Base-by-base conservation (phyloP, 2,888 invertebrate genomes). In the Cinara cedri region DNA sequence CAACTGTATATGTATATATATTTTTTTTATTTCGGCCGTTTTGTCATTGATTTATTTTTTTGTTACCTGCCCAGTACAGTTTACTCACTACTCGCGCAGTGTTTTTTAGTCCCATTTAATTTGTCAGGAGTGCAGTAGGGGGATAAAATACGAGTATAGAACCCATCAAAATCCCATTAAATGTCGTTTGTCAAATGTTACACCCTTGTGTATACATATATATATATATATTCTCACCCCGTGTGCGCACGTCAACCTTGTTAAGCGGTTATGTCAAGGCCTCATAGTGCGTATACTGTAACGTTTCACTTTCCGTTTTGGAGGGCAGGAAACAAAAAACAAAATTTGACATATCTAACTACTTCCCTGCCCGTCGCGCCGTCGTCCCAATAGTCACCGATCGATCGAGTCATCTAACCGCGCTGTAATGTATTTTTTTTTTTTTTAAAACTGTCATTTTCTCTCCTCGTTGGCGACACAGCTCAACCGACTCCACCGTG, bases 141-240 rank as follows among this genome's bases (percentile, higher is more conserved):
- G n/a, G n/a, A n/a, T n/a, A 34, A 34, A 34, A 34, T 34, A 34
- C 6, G 6, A 3, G 34, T 4, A 10, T 54, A 2, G 26, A 60
- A 21, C 49, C 49, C 49, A 72, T 62, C 49, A 72, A 72, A 72
- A 72, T 72, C 60, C 49, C 72, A 72, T 72, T 72, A 62, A 14
- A 34, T 49, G 72, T 51, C 49, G 49, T 72, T 72, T 62, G 49
- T 72, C 62, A 62, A 62, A 72, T 34, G 34, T 34, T 34, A 34
- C 34, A 62, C n/a, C n/a, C n/a, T n/a, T n/a, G n/a, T n/a, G n/a
- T n/a, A n/a, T n/a, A n/a, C n/a, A n/a, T n/a, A n/a, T n/a, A n/a
- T n/a, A n/a, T n/a, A n/a, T n/a, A n/a, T n/a, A n/a, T n/a, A n/a
- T n/a, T n/a, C n/a, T 49, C 14, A 3, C 26, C 19, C 49, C 9